Evolutionary conservation across 2,113 vertebrate genomes (phyloP).

Genomic region (Seriola rivoliana): DNA sequence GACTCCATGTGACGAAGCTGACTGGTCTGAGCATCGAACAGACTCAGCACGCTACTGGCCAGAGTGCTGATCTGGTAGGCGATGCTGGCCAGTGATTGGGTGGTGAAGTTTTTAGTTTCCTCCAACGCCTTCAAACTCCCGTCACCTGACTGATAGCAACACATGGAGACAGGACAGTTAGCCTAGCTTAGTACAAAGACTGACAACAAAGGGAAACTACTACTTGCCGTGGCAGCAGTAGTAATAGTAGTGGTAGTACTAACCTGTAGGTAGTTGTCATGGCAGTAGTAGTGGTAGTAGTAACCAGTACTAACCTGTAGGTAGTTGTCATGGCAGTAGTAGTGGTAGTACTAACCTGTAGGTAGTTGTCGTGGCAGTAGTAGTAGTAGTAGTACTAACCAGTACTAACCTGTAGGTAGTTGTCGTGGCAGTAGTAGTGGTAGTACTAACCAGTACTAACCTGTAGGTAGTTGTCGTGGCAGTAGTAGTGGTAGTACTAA

Average conservation of each 20-base stretch:
- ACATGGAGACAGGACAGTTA: background rate
- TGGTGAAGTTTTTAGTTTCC: conserved; percentile 73
- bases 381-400: too few relatives aligned
- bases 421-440: too few relatives aligned
- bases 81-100: conserved; percentile 75
- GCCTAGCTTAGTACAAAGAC: conserved; percentile 23
- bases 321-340: too few relatives aligned
- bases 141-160: conserved; percentile 43
- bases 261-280: too few relatives aligned
- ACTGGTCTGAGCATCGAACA: conserved; percentile 72
- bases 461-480: background rate
- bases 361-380: conserved; percentile 81
- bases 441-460: too few relatives aligned
- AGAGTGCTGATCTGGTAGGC: conserved; percentile 75
- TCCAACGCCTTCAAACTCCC: conserved; percentile 47
- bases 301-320: too few relatives aligned
- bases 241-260: too few relatives aligned
- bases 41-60: conserved; percentile 65
- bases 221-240: background rate
- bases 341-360: conserved; percentile 78
- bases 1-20: conserved; percentile 75
- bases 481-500: too few relatives aligned
- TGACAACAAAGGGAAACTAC: background rate
- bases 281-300: too few relatives aligned
- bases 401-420: too few relatives aligned